Evolutionary conservation across 1,140 invertebrate genomes (phyloP).

Genomic region (Penaeus japonicus): DNA sequence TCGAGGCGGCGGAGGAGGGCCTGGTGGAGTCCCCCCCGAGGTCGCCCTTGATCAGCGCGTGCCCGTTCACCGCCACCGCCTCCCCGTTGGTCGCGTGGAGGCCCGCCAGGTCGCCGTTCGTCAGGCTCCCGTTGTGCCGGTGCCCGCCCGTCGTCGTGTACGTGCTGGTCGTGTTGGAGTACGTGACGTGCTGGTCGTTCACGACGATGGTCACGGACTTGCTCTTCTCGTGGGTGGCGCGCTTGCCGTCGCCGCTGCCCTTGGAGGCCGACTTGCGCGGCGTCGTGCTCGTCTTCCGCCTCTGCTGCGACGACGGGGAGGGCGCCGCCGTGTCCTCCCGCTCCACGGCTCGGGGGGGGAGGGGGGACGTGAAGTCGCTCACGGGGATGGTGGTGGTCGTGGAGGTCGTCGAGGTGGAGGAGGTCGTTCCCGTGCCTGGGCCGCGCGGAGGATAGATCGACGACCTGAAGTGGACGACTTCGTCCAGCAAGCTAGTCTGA

Average conservation of each 20-base stretch:
- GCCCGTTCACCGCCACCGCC: background rate
- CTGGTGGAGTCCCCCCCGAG: background rate
- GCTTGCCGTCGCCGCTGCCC: background rate
- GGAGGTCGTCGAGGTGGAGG: background rate
- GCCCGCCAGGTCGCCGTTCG: background rate
- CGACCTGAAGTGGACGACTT: too few relatives aligned
- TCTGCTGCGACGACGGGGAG: background rate
- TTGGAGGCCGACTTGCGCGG: background rate
- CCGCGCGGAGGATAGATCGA: background rate
- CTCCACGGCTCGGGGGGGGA: too few relatives aligned
- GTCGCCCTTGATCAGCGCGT: background rate
- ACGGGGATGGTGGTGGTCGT: conserved; percentile 27
- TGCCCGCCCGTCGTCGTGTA: background rate
- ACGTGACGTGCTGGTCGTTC: conserved; percentile 43
- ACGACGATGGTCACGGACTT: conserved; percentile 50
- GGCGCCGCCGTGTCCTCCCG: background rate
- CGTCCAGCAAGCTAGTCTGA: too few relatives aligned
- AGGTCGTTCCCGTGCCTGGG: background rate
- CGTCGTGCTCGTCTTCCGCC: background rate
- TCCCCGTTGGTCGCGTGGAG: background rate
- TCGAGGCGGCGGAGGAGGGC: conserved; percentile 34
- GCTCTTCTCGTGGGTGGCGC: conserved; percentile 41
- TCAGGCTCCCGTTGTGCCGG: background rate
- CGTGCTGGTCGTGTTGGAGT: background rate
- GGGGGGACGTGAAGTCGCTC: background rate